These are phyloP conservation scores for Rousettus leschenaultii DNA, from an alignment of 2,113 vertebrate species.

Conservation along the genomic window DNA sequence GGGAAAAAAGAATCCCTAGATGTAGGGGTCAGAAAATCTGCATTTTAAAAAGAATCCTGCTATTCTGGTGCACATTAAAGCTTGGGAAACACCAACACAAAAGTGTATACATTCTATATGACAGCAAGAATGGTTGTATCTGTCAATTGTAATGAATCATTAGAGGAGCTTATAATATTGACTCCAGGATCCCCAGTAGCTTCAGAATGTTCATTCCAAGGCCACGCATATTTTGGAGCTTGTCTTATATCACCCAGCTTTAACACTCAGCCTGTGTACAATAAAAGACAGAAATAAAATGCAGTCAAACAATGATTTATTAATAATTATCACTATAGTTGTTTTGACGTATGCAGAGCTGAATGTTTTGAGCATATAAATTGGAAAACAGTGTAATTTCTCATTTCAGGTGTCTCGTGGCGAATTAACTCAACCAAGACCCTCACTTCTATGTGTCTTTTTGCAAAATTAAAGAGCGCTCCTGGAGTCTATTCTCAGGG, in stretches of 20 bases:
- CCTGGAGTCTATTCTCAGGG: neutral
- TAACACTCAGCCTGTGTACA: neutral
- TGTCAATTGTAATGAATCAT: neutral
- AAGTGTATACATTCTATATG: neutral
- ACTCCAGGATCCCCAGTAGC: neutral
- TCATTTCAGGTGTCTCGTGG: neutral
- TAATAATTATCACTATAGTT: neutral
- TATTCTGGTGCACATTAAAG: neutral
- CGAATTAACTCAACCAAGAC: neutral
- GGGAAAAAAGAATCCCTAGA: too few species aligned
- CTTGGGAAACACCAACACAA: neutral
- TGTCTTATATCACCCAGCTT: neutral
- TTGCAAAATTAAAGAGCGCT: neutral
- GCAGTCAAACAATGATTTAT: neutral
- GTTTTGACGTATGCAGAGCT: neutral
- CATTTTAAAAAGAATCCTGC: neutral
- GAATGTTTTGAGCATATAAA: neutral
- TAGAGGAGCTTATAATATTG: neutral
- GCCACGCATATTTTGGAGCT: neutral
- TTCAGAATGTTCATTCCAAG: neutral
- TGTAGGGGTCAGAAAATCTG: neutral
- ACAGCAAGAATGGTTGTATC: neutral
- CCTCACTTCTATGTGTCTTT: neutral
- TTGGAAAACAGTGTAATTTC: neutral
- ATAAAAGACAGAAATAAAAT: neutral